Conservation (phyloP, 2,113 vertebrate genomes). For the Boulengeromyrus knoepffleri region DNA sequence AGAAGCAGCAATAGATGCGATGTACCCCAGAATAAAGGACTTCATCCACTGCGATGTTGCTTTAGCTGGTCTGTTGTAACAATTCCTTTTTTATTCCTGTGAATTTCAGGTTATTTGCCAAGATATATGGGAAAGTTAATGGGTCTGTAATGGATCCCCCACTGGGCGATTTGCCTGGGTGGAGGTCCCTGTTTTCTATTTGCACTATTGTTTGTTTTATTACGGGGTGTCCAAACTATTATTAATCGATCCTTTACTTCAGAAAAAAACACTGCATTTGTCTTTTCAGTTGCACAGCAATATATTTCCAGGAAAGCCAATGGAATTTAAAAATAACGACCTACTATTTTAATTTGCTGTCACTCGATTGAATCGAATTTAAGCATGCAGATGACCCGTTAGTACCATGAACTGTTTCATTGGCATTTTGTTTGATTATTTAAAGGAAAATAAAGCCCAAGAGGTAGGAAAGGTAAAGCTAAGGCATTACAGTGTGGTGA, state of each 20-base stretch:
- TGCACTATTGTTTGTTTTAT: background rate
- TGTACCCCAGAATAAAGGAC: background rate
- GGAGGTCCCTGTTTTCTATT: background rate
- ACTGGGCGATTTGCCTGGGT: background rate
- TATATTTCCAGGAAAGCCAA: background rate
- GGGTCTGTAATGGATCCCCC: background rate
- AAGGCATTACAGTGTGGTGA: background rate
- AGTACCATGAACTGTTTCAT: background rate
- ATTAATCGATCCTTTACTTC: background rate
- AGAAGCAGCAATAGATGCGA: background rate
- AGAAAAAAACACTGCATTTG: background rate
- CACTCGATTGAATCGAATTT: background rate
- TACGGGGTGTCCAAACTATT: background rate
- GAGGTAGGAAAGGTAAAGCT: background rate
- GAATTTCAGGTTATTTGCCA: background rate
- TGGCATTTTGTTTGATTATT: background rate
- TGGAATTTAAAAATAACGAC: background rate
- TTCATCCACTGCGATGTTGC: background rate
- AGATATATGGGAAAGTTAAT: background rate
- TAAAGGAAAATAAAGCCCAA: slow-evolving; percentile 2
- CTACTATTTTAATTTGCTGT: background rate
- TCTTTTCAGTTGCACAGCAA: background rate
- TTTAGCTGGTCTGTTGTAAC: background rate
- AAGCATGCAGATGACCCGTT: background rate
- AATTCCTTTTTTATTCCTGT: background rate